Base-by-base conservation (phyloP, 2,113 vertebrate species). In the Trachemys scripta region DNA sequence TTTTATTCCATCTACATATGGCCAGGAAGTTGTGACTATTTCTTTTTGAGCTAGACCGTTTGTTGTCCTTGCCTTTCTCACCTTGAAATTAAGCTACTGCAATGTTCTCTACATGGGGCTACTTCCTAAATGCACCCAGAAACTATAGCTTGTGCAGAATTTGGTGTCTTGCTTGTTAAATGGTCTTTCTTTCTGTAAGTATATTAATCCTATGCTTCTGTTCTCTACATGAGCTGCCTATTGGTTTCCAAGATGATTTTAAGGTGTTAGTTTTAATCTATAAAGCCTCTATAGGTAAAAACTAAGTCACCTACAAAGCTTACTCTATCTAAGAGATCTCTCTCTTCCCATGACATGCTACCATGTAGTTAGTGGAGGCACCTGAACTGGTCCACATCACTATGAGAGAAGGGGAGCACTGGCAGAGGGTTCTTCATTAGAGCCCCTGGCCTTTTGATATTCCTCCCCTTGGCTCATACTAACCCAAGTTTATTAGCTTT, bases 241-340 rank as follows among this genome's bases (percentile, higher is more conserved):
- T 65, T 65, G 62, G 62, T 92, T 93, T 84, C 69, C 24, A 95
- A 84, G 8, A 50, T 93, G 54, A 56, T 57, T 57, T 57, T 57
- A 57, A 57, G 54, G 22, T 56, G 54, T 56, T 56, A 19, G 22
- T 57, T 57, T 57, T 25, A 57, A 57, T 27, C 25, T 27, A 27
- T 25, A 57, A 57, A 4, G 25, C 56, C 25, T 20, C 56, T 53
- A 53, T 19, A 53, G 51, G 51, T 53, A 16, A 50, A 50, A 50
- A 50, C 50, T 7, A 53, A 53, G 51, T 53, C 51, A 19, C 17
- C 16, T 19, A 17, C 19, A 53, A 53, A 53, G 51, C 17, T 53
- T 5, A 27, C 9, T 57, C 56, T 57, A 27, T 10, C 56, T 57
- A 25, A 29, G 57, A 72, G 3, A 35, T 72, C 19, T 72, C 65